Base-by-base conservation (phyloP, 2,888 invertebrate genomes). In the Plebejus melissa region DNA sequence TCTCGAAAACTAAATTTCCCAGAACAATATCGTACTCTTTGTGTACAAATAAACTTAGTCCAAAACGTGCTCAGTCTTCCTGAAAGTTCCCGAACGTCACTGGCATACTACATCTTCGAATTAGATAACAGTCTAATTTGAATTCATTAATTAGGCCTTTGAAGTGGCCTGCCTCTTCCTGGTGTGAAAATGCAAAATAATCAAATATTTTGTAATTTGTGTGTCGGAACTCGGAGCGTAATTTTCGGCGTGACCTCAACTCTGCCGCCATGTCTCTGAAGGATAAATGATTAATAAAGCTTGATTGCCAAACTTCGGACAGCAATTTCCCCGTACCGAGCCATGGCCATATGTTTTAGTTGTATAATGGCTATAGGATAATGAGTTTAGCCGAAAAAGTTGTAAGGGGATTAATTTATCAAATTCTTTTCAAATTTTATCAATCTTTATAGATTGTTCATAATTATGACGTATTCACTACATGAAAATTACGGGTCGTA, bases 201-300 rank as follows among this genome's bases (percentile, higher is more conserved):
- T 65, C 11, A 32, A 65, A 65, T 60, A 28, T 9, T 46, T 9
- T 46, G 1, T 11, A 50, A 13, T 32, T 65, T 65, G 4, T 65
- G 32, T 65, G 65, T 65, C 32, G 60, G 32, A 65, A 65, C 22
- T 22, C 22, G 22, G 22, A 22, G 22, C 60, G 65, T 65, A 65
- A 65, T 65, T 65, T 65, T 65, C 65, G 65, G 65, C 65, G 65
- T 65, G 65, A 32, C 65, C 65, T 65, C 13, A 65, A 16, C 28
- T 65, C 65, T 65, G 13, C 65, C 32, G 32, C 32, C 32, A 32
- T 65, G 65, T 65, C 65, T 65, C 65, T 16, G 65, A 13, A 32
- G 65, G 65, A 65, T 65, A 65, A 65, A 65, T 65, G 65, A 65
- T 65, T 32, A 65, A 32, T 65, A 65, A 65, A 65, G 65, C 32